Evolutionary conservation across 2,888 invertebrate species (phyloP).

Genomic region (Herminia tarsipennalis): DNA sequence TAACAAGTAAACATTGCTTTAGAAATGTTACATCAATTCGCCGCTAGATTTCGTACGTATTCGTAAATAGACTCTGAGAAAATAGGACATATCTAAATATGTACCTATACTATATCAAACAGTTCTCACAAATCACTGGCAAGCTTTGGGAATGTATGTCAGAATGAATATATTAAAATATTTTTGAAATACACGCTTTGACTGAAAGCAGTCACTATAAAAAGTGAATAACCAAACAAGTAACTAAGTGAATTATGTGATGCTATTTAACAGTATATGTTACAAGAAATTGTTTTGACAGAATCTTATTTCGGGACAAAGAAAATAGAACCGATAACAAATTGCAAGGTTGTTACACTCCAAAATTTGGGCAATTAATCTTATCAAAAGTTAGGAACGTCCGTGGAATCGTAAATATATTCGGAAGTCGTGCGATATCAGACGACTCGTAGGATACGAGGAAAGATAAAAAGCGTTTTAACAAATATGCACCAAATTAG

Average conservation of each 20-base stretch:
- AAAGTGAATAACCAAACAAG: too few species aligned
- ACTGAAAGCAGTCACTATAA: too few species aligned
- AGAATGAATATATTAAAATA: slow-evolving; percentile 2
- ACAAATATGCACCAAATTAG: slow-evolving; percentile 8
- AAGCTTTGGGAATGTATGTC: slow-evolving; percentile 3
- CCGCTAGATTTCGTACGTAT: slow-evolving; percentile 24
- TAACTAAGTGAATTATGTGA: neutral
- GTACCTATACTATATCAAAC: neutral
- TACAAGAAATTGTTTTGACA: too few species aligned
- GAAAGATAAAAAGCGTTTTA: slow-evolving; percentile 19
- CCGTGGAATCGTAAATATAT: slow-evolving; percentile 33
- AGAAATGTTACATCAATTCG: slow-evolving; percentile 9
- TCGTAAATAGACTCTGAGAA: neutral
- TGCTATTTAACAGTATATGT: too few species aligned
- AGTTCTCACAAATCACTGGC: neutral
- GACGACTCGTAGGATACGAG: slow-evolving; percentile 17
- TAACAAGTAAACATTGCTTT: slow-evolving; percentile 26
- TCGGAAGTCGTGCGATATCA: slow-evolving; percentile 36
- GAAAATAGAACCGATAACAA: slow-evolving; percentile 25
- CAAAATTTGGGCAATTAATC: slow-evolving; percentile 45
- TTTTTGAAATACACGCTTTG: neutral
- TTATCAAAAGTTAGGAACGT: slow-evolving; percentile 39
- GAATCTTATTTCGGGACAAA: slow-evolving; percentile 15
- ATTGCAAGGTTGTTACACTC: slow-evolving; percentile 30
- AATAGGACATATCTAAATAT: slow-evolving; percentile 9